These are phyloP conservation scores for Blastomussa wellsi DNA, from an alignment of 92 coral and sea anemone species.

Conservation along the genomic window DNA sequence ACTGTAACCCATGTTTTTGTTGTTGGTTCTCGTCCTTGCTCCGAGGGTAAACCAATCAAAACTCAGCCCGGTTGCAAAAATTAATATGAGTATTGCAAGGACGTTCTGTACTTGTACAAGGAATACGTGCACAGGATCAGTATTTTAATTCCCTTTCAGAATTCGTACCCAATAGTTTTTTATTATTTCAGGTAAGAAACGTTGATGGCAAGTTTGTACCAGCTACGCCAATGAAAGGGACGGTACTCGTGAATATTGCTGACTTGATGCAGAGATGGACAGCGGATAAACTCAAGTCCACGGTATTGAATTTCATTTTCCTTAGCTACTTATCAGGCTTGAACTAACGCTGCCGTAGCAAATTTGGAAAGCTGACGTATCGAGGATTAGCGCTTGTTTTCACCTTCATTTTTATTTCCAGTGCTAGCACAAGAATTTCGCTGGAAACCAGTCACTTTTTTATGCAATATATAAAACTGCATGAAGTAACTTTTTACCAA, in stretches of 20 bases:
- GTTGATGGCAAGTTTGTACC: conserved; percentile 59
- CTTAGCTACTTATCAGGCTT: neutral
- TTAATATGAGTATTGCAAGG: no score
- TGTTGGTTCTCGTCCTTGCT: no score
- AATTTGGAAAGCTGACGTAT: neutral
- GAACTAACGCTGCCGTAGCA: neutral
- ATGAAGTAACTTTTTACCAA: no score
- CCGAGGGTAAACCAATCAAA: no score
- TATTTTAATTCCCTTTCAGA: no score
- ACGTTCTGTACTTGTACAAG: no score
- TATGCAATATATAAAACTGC: no score
- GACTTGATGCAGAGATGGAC: conserved; percentile 86
- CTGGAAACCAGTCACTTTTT: no score
- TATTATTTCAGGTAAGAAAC: conserved; percentile 62
- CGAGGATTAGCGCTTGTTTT: neutral
- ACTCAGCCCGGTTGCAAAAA: no score
- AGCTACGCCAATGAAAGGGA: conserved; percentile 72
- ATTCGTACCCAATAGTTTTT: neutral
- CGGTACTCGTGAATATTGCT: conserved; percentile 68
- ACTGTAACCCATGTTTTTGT: no score
- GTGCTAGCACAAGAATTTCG: no score
- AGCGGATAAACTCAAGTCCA: conserved; percentile 62
- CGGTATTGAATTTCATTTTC: conserved; percentile 30
- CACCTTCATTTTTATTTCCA: neutral
- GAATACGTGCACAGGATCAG: no score